Base-by-base conservation (phyloP, 2,888 invertebrate species). In the Eupeodes luniger region DNA sequence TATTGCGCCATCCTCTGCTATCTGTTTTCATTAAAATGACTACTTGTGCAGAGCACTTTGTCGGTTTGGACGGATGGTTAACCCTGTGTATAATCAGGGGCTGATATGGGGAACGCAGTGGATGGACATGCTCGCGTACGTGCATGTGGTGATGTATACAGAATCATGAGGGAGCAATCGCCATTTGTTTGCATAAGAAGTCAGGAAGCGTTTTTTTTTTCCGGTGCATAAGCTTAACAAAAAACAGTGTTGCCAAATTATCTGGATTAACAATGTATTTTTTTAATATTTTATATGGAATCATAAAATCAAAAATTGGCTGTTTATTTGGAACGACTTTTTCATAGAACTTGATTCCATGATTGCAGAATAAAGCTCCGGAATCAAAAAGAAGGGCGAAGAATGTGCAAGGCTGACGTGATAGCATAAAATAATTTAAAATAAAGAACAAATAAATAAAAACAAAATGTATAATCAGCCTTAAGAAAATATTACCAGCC, bases 11-110 rank as follows among this genome's bases (percentile, higher is more conserved):
- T 14, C 40, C 40, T 7, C 11, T 72, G 77, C 77, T 85, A 85
- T 88, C 88, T 81, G 85, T 88, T 85, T 88, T 88, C 88, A 88
- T 88, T 88, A 88, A 69, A 81, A 78, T 64, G 85, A 81, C 80
- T 74, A 62, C 81, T 88, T 75, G 64, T 74, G 55, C 57, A 75
- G 81, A 84, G 62, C 77, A 87, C 84, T 84, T 80, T 84, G 86
- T 83, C 83, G 83, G 85, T 79, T 82, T 79, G 80, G 84, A 81
- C 85, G 85, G 81, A 85, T 85, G 88, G 88, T 81, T 88, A 85
- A 88, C 81, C 85, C 69, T 85, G 88, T 85, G 88, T 82, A 86
- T 86, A 86, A 78, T 88, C 62, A 85, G 81, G 74, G 72, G 51
- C 49, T 51, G 40, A 40, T 40, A 40, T 40, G 55, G 72, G 67